phyloP scores from a whole-genome alignment of 2,797 vertebrate genomes.

The Clamator glandarius region DNA sequence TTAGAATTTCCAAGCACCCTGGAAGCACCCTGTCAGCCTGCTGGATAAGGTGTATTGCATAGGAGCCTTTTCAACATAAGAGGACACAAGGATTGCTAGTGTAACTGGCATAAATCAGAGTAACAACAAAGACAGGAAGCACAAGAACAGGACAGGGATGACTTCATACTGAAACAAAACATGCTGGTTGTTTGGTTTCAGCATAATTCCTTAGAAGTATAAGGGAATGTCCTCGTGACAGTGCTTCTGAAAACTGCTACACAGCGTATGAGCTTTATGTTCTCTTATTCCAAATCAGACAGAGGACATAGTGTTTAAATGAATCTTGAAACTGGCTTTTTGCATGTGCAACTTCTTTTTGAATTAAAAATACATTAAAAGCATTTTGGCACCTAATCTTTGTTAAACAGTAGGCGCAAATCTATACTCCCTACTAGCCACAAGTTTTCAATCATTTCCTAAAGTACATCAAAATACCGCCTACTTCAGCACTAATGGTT shows the following conservation, averaged over 20 bases:
- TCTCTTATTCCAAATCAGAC: not conserved
- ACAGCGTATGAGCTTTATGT: not conserved
- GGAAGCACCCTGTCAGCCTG: constrained; percentile 43
- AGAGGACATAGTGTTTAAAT: not conserved
- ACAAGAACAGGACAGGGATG: constrained; percentile 7
- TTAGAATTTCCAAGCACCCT: constrained; percentile 50
- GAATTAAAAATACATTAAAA: not conserved
- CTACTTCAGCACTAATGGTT: not conserved
- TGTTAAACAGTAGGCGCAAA: not conserved
- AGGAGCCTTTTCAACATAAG: not conserved
- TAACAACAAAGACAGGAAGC: not conserved
- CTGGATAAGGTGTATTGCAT: not conserved
- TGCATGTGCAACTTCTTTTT: not conserved
- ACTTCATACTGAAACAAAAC: not conserved
- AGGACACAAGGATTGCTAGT: not conserved
- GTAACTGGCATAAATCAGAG: not conserved
- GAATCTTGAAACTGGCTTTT: not conserved
- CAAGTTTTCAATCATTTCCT: not conserved
- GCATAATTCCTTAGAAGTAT: not conserved
- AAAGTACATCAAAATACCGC: not conserved
- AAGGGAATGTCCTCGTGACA: not conserved
- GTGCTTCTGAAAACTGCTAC: not conserved
- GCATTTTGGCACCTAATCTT: not conserved
- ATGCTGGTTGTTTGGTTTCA: not conserved
- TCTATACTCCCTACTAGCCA: not conserved